Evolutionary conservation across 2,113 vertebrate genomes (phyloP).

Genomic region (Cichladusa arquata): DNA sequence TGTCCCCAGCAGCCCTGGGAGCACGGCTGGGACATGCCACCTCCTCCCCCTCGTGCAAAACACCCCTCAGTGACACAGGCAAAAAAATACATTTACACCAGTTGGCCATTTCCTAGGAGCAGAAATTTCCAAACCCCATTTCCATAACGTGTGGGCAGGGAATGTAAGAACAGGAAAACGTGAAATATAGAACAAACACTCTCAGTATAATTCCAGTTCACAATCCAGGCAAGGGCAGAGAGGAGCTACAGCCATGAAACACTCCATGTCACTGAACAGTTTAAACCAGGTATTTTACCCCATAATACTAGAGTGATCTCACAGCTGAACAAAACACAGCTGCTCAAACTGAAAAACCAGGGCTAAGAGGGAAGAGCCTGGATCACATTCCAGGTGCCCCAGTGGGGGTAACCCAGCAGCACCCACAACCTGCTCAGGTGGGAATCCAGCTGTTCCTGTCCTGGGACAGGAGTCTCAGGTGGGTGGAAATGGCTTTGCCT

Average conservation of each 20-base stretch:
- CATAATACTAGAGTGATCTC: not conserved
- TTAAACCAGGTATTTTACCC: not conserved
- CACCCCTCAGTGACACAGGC: not conserved
- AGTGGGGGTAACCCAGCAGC: not conserved
- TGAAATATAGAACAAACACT: not conserved
- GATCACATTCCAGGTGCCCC: not conserved
- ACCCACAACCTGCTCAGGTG: not conserved
- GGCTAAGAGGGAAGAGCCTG: not conserved
- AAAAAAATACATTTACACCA: not conserved
- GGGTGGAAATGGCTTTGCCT: not conserved
- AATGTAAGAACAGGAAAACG: not conserved
- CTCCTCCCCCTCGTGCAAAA: not conserved
- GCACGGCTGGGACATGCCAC: not conserved
- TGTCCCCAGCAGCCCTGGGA: not conserved
- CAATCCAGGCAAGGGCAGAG: not conserved
- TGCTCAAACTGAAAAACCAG: not conserved
- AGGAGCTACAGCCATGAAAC: not conserved
- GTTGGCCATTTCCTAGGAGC: not conserved
- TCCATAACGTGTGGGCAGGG: not conserved
- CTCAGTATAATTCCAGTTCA: slow-evolving; percentile 4
- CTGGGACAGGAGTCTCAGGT: not conserved
- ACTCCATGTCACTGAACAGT: not conserved
- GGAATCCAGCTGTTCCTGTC: not conserved
- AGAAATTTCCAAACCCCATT: not conserved
- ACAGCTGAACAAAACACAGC: not conserved